Conservation (phyloP, 2,113 vertebrate genomes). For the Thalassarche chlororhynchos region DNA sequence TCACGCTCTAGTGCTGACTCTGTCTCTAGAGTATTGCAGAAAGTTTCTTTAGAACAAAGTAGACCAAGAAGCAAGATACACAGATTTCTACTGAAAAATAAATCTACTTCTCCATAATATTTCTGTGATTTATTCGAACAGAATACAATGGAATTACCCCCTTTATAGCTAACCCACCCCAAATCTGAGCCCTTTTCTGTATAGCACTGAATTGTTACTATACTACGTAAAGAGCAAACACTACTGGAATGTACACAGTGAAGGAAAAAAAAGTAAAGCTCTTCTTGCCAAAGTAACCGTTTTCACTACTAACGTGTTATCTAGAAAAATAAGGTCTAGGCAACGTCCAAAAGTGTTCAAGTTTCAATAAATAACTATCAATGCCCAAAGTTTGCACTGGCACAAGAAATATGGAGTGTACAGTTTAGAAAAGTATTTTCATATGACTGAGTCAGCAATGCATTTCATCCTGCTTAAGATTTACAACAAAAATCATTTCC, state of each 20-base stretch:
- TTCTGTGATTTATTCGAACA: conserved; percentile 60
- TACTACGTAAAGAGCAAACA: conserved; percentile 27
- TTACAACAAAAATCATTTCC: conserved; percentile 14
- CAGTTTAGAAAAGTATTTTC: conserved; percentile 38
- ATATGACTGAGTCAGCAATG: conserved; percentile 9
- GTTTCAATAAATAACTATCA: conserved; percentile 72
- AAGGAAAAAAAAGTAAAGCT: conserved; percentile 45
- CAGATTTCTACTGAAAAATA: conserved; percentile 45
- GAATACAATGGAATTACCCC: conserved; percentile 34
- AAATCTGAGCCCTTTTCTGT: conserved; percentile 64
- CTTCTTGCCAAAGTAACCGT: conserved; percentile 33
- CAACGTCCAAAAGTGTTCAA: conserved; percentile 62
- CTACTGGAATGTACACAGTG: conserved; percentile 70
- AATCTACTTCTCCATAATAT: conserved; percentile 38
- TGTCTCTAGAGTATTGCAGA: conserved; percentile 17
- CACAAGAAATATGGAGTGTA: conserved; percentile 53
- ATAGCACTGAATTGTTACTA: conserved; percentile 38
- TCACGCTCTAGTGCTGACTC: neutral
- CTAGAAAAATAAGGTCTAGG: conserved; percentile 74
- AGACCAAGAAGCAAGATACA: conserved; percentile 51
- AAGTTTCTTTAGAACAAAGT: conserved; percentile 22
- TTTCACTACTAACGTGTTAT: neutral
- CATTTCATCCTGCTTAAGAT: conserved; percentile 5
- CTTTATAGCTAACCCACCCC: conserved; percentile 4
- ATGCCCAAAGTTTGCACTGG: conserved; percentile 59